Base-by-base conservation (phyloP, 2,113 vertebrate species). In the Egretta garzetta region DNA sequence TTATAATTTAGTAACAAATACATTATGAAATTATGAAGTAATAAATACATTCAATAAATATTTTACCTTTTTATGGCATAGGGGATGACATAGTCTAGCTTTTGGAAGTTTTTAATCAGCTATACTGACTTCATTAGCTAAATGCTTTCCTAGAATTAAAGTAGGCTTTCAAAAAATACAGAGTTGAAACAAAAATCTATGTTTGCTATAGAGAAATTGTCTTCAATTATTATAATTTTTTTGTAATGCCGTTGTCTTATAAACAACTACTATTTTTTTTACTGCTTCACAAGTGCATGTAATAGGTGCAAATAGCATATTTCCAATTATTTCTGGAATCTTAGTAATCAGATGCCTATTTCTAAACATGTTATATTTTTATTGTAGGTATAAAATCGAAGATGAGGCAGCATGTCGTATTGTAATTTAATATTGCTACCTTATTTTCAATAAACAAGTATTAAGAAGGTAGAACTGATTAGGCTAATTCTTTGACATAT, bases 391-490 rank as follows among this genome's bases (percentile, higher is more conserved):
- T 9, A 75, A 63, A 90, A 79, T 79, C 24, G 68, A 82, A 82
- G 17, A 58, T 7, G 5, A 59, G 19, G 17, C 20, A 60, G 7
- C 12, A 7, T 0, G 1, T 26, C 22, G 10, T 66, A 32, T 4
- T 41, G 14, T 43, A 79, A 74, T 20, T 67, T 82, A 86, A 39
- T 27, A 60, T 3, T 77, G 4, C 14, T 72, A 23, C 21, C 13
- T 64, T 74, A 32, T 83, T 88, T 88, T 92, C 41, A 63, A 2
- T 62, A 66, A 66, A 12, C 3, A 52, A 14, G 4, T 22, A 59
- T n/a, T 75, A 52, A 35, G 12, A 21, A 45, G 59, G 13, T 45
- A 35, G 30, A 41, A 35, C 45, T 83, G 32, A 55, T 33, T 58
- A 50, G 18, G 14, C 10, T 56, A 39, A 49, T 84, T 92, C 33